These are phyloP conservation scores for Macrosoma leucophasiata DNA, from an alignment of 2,888 invertebrate genomes.

Conservation along the genomic window DNA sequence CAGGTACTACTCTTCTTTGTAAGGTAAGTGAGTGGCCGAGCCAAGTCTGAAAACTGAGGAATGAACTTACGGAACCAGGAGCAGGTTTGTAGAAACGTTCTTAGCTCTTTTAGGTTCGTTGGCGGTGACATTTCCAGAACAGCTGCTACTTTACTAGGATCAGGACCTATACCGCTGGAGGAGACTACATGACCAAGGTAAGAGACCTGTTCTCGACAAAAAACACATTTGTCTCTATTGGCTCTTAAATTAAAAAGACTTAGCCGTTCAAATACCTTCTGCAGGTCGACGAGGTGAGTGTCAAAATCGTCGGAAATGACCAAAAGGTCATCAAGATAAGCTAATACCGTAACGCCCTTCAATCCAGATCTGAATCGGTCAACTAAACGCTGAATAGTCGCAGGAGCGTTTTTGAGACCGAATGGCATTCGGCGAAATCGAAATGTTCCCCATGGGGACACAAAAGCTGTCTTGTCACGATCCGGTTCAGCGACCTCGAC, in stretches of 20 bases:
- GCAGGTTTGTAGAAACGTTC: slow-evolving; percentile 12
- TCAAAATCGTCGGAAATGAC: slow-evolving; percentile 23
- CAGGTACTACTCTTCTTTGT: slow-evolving; percentile 31
- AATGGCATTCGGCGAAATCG: slow-evolving; percentile 36
- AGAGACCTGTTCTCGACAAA: slow-evolving; percentile 14
- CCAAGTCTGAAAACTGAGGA: slow-evolving; percentile 15
- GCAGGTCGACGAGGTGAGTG: slow-evolving; percentile 30
- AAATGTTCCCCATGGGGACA: slow-evolving; percentile 28
- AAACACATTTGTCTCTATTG: slow-evolving; percentile 31
- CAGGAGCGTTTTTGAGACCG: slow-evolving; percentile 31
- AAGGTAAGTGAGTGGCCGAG: slow-evolving; percentile 29
- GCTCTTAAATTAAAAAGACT: slow-evolving; percentile 27
- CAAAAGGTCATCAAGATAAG: slow-evolving; percentile 31
- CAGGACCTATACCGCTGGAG: slow-evolving; percentile 22
- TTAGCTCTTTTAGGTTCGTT: not conserved
- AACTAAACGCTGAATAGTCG: slow-evolving; percentile 32
- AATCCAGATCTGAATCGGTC: slow-evolving; percentile 22
- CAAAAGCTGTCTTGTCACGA: slow-evolving; percentile 5
- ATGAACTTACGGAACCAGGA: slow-evolving; percentile 5
- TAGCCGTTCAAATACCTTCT: slow-evolving; percentile 27
- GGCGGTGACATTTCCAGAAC: slow-evolving; percentile 4
- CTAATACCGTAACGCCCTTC: slow-evolving; percentile 20
- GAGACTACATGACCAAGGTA: slow-evolving; percentile 26
- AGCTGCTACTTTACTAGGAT: slow-evolving; percentile 14
- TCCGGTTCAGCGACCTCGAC: slow-evolving; percentile 15